Evolutionary conservation across 2,888 invertebrate genomes (phyloP).

Genomic region (Thalpophila matura): DNA sequence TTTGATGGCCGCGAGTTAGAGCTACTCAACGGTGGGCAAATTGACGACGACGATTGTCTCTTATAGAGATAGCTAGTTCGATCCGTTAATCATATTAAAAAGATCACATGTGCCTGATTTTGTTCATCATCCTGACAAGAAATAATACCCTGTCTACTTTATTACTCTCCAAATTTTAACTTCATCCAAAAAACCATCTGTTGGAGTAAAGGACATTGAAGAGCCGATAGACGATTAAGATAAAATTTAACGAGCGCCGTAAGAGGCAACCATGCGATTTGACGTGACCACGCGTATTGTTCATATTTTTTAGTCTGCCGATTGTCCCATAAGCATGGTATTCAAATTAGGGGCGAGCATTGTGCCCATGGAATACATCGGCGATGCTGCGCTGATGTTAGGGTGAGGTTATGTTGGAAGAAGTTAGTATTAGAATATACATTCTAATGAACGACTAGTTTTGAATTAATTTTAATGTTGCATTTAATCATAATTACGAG

Average conservation of each 20-base stretch:
- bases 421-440: neutral
- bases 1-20: too few species aligned
- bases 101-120: too few species aligned
- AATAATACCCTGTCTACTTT: conserved; percentile 19
- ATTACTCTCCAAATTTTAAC: conserved; percentile 11
- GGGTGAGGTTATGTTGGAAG: conserved; percentile 58
- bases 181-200: neutral
- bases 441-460: too few species aligned
- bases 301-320: conserved; percentile 86
- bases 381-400: conserved; percentile 67
- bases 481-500: too few species aligned
- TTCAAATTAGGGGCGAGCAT: conserved; percentile 88
- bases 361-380: conserved; percentile 84
- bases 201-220: conserved; percentile 15
- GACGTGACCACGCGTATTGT: conserved; percentile 83
- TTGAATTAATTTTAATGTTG: too few species aligned
- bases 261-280: conserved; percentile 74
- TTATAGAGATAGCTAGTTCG: too few species aligned
- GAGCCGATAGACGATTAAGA: conserved; percentile 52
- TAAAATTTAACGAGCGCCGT: conserved; percentile 33
- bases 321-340: conserved; percentile 84
- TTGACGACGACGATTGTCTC: too few species aligned
- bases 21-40: too few species aligned
- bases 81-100: too few species aligned
- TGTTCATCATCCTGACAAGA: conserved; percentile 22